Evolutionary conservation across 1,140 invertebrate genomes (phyloP).

Genomic region (Rhagoletis zephyria): DNA sequence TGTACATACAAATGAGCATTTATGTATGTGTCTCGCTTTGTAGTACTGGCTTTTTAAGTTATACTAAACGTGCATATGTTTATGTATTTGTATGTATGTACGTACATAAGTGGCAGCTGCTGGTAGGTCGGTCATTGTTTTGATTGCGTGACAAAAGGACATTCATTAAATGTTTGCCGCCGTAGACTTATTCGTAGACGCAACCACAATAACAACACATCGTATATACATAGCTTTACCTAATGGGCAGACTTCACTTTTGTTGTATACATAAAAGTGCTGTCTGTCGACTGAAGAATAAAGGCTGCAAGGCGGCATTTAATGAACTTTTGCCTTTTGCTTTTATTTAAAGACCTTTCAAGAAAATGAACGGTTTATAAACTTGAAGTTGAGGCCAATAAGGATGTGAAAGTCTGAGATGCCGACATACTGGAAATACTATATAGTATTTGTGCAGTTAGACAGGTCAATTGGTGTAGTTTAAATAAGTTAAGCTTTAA

Average conservation of each 20-base stretch:
- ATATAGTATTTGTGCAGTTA: no score
- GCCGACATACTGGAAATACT: no score
- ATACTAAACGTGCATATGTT: not conserved
- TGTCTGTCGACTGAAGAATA: not conserved
- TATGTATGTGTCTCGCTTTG: not conserved
- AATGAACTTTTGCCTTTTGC: slow-evolving; percentile 16
- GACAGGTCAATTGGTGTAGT: no score
- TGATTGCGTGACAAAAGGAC: slow-evolving; percentile 57
- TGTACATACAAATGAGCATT: not conserved
- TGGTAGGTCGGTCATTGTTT: slow-evolving; percentile 54
- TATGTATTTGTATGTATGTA: not conserved
- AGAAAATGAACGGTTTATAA: not conserved
- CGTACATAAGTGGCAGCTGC: slow-evolving; percentile 20
- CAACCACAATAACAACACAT: slow-evolving; percentile 1
- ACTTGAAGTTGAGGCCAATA: not conserved
- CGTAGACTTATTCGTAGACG: not conserved
- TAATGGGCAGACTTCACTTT: not conserved
- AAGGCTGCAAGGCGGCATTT: not conserved
- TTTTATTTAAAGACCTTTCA: not conserved
- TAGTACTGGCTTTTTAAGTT: no score
- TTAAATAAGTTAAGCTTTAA: no score
- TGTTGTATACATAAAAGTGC: not conserved
- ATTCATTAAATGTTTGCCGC: slow-evolving; percentile 55
- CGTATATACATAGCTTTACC: not conserved
- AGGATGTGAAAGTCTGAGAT: no score